Base-by-base conservation (phyloP, 2,888 invertebrate genomes). In the Xanthorhoe spadicearia region DNA sequence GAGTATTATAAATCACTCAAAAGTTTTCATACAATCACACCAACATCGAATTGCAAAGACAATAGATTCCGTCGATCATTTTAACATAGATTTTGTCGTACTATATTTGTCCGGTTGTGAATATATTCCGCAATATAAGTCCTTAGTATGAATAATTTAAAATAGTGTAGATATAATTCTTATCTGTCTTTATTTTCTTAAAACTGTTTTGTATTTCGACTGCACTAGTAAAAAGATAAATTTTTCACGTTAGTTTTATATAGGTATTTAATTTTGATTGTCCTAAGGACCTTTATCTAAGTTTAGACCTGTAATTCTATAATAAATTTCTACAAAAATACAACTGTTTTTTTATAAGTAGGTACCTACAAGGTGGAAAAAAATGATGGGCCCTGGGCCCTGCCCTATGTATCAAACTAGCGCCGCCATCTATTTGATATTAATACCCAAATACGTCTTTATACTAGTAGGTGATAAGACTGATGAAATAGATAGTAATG, bases 71-170 rank as follows among this genome's bases (percentile, higher is more conserved):
- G 38, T 13, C 38, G 1, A 9, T 43, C 38, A 13, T 13, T 2
- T 3, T 13, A 43, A 43, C 10, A 13, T 13, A 43, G 8, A 38
- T 2, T 43, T 13, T 13, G 13, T 13, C 13, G 38, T 43, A 32
- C 38, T 43, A 13, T 43, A 43, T 43, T 43, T 43, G 38, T 43
- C 38, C 38, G 38, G 38, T 43, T 43, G 38, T 43, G 38, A 43
- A 43, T 13, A 10, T 38, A 13, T 43, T 1, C 13, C 13, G 38
- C 13, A 38, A 38, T 38, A 38, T 2, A 38, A 10, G 10, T 43
- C 13, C 38, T 43, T 38, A 43, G 13, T 43, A 43, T 32, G 38
- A 43, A 13, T 43, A 38, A 13, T 13, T 43, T 43, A 13, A 43
- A 13, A 13, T 43, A 13, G 5, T 43, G 2, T 43, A 43, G 38